These are phyloP conservation scores for Parelbella ahira DNA, from an alignment of 2,888 invertebrate genomes.

Conservation along the genomic window DNA sequence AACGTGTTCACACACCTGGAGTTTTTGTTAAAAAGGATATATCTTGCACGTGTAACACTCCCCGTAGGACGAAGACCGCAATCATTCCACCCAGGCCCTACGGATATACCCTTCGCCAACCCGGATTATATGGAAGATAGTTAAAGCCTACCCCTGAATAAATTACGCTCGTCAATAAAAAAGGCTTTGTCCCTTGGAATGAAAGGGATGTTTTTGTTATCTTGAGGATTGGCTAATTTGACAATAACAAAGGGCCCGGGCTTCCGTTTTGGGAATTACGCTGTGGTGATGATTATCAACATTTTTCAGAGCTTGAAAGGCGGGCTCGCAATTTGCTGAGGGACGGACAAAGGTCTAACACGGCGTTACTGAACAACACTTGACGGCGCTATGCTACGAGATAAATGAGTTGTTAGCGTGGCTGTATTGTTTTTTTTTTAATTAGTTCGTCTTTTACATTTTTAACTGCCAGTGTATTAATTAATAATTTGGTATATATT, in stretches of 20 bases:
- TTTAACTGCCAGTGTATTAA: too few species aligned
- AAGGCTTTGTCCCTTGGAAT: slow-evolving; percentile 69
- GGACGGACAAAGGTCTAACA: slow-evolving; percentile 44
- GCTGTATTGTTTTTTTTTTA: slow-evolving; percentile 20
- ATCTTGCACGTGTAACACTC: slow-evolving; percentile 16
- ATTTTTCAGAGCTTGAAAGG: slow-evolving; percentile 43
- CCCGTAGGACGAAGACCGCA: slow-evolving; percentile 22
- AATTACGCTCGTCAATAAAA: slow-evolving; percentile 74
- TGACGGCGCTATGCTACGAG: slow-evolving; percentile 16
- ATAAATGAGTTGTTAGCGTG: slow-evolving; percentile 15
- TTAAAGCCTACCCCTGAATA: slow-evolving; percentile 73
- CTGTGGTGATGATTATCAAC: slow-evolving; percentile 62
- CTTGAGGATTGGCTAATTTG: slow-evolving; percentile 81
- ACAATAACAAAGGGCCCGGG: slow-evolving; percentile 79
- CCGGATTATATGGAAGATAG: slow-evolving; percentile 64
- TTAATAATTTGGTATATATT: too few species aligned
- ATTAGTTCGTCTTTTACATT: slow-evolving; percentile 2
- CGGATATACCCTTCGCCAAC: slow-evolving; percentile 12
- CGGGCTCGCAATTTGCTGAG: slow-evolving; percentile 50
- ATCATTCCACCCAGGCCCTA: slow-evolving; percentile 15
- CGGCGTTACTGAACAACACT: slow-evolving; percentile 33
- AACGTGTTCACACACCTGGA: too few species aligned
- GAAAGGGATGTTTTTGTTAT: slow-evolving; percentile 78
- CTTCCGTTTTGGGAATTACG: slow-evolving; percentile 66
- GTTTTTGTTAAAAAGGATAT: too few species aligned